phyloP scores from a whole-genome alignment of 2,888 invertebrate genomes.

The Physocephala rufipes region DNA sequence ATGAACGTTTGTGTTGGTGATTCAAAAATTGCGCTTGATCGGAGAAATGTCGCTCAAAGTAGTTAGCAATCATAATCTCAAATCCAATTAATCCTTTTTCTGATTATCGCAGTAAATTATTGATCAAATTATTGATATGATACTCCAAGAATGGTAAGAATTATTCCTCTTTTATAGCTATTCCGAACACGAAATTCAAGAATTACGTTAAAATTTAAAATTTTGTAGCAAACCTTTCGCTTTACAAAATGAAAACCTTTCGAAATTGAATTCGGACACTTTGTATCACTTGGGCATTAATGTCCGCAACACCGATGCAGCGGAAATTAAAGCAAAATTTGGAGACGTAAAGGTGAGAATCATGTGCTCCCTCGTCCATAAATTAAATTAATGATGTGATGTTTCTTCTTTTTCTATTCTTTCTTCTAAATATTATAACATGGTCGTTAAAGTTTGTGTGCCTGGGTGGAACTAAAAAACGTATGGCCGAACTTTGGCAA shows the following conservation, averaged over 20 bases:
- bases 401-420: not conserved
- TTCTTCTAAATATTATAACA: not conserved
- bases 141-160: too few species aligned
- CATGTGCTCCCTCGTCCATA: not conserved
- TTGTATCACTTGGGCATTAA: conserved; percentile 90
- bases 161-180: too few species aligned
- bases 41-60: too few species aligned
- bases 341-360: conserved; percentile 86
- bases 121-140: too few species aligned
- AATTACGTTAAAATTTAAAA: too few species aligned
- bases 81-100: too few species aligned
- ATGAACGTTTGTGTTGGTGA: too few species aligned
- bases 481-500: conserved; percentile 90
- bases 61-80: too few species aligned
- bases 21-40: too few species aligned
- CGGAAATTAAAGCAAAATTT: conserved; percentile 89
- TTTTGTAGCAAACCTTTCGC: not conserved
- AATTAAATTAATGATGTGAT: not conserved
- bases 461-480: conserved; percentile 91
- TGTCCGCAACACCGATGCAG: conserved; percentile 77
- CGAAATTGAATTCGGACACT: conserved; percentile 69
- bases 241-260: not conserved
- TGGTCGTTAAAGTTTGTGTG: conserved; percentile 80
- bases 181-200: too few species aligned
- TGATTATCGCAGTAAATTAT: too few species aligned